Base-by-base conservation (phyloP, 1,140 invertebrate species). In the Brachionus sp. region DNA sequence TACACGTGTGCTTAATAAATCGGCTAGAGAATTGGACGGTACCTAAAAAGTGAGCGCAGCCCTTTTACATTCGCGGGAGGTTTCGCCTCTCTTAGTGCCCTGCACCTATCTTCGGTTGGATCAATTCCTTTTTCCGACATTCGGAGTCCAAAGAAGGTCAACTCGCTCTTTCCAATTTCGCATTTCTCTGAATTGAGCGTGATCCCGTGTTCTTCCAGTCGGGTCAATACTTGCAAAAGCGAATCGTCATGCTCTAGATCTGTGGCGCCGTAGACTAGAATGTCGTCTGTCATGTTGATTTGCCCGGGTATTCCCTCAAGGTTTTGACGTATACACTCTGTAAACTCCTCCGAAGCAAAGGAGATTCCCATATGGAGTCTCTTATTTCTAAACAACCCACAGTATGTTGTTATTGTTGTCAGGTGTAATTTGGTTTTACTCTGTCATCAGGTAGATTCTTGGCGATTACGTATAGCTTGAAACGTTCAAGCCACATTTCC, bases 321-420 rank as follows among this genome's bases (percentile, higher is more conserved):
- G 10, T 85, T 73, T 77, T 85, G 19, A 0, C 64, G 62, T 50
- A 86, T 84, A 12, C 50, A 68, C 16, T 83, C 66, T 12, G 84
- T 68, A n/a, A 85, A 86, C 2, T 84, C 77, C 83, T 85, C 85
- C n/a, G 84, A 75, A 10, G 70, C 84, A 5, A 64, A 80, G 10
- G 82, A 78, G 9, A 90, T 85, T 5, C 89, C 88, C 85, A 90
- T 90, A 9, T 88, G 88, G 16, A 89, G 77, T 42, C 89, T 84
- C 42, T 85, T 84, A 84, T 87, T 88, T 57, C 85, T 85, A 77
- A 84, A 89, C 35, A 86, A 75, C 13, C 87, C 89, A 86, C 88
- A 90, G 9, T 88, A 88, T 4, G 86, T 86, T 23, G 88, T 86
- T 85, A 90, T 90, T 42, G 90, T 90, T 19, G 86, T 88, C 3